Percentiles rank a stretch among this genome's conserved stretches.
Conservation (phyloP, 2,888 invertebrate species). For the Meteorus colon region DNA sequence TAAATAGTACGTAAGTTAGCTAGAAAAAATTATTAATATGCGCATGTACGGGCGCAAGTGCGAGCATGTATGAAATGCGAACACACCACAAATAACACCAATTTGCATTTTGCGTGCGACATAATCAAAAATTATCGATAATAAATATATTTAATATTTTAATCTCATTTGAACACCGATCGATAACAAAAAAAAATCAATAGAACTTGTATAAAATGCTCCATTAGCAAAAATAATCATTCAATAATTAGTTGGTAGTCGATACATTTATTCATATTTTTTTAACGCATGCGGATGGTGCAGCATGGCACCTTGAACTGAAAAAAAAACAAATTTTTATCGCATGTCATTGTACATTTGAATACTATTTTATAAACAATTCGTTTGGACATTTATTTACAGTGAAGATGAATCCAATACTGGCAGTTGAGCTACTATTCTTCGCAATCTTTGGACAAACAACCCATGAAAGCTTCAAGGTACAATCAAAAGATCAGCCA, state of each 20-base stretch:
- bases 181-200: background rate
- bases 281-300: slow-evolving; percentile 16
- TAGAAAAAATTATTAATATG: background rate
- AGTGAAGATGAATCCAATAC: slow-evolving; percentile 93
- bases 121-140: slow-evolving; percentile 20
- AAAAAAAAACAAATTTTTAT: background rate
- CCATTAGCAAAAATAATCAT: background rate
- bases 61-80: slow-evolving; percentile 31
- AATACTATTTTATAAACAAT: slow-evolving; percentile 31
- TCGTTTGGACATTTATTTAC: slow-evolving; percentile 73
- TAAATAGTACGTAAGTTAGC: background rate
- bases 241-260: slow-evolving; percentile 3
- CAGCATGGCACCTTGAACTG: slow-evolving; percentile 27
- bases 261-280: background rate
- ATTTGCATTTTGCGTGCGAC: slow-evolving; percentile 26
- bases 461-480: slow-evolving; percentile 85
- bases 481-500: slow-evolving; percentile 80
- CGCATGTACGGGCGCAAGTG: slow-evolving; percentile 16
- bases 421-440: slow-evolving; percentile 98
- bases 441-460: slow-evolving; percentile 99
- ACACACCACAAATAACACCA: slow-evolving; percentile 20
- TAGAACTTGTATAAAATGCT: background rate
- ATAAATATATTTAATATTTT: background rate
- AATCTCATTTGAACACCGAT: background rate
- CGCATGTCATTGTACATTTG: slow-evolving; percentile 5